A percentile compares a stretch with the other conserved stretches of the same genome.
Evolutionary conservation across 1,140 invertebrate genomes (phyloP).

Genomic region (Protaetia brevitarsis): DNA sequence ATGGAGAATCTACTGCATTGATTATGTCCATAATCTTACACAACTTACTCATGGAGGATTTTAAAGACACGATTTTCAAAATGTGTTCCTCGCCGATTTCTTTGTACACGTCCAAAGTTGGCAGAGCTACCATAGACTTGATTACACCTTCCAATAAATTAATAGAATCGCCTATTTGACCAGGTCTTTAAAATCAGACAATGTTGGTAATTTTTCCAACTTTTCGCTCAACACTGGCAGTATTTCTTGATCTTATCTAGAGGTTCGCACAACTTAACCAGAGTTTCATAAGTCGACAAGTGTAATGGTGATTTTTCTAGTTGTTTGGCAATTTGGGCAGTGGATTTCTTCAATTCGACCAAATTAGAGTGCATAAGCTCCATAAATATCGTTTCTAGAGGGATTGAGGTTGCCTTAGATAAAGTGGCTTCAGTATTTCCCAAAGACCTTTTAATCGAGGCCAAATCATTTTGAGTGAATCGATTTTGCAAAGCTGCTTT

Average conservation of each 20-base stretch:
- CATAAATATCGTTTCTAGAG: neutral
- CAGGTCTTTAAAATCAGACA: neutral
- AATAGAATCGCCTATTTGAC: neutral
- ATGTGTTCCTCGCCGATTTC: neutral
- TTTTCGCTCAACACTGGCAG: neutral
- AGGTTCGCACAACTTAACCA: neutral
- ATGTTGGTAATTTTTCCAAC: neutral
- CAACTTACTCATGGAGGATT: neutral
- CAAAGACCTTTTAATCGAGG: neutral
- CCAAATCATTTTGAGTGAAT: neutral
- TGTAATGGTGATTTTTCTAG: neutral
- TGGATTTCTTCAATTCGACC: neutral
- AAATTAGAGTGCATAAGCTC: neutral
- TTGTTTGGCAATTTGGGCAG: neutral
- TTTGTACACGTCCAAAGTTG: neutral
- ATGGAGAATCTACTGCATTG: neutral
- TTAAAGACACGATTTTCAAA: neutral
- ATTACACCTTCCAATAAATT: neutral
- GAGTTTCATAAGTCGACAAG: neutral
- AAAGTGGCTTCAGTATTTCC: neutral
- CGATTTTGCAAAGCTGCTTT: neutral
- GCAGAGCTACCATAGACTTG: neutral
- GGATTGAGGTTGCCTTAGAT: neutral
- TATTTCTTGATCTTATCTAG: neutral
- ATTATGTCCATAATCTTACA: neutral